These are phyloP conservation scores for Panzeria rudis DNA, from an alignment of 2,888 invertebrate species.

Conservation along the genomic window DNA sequence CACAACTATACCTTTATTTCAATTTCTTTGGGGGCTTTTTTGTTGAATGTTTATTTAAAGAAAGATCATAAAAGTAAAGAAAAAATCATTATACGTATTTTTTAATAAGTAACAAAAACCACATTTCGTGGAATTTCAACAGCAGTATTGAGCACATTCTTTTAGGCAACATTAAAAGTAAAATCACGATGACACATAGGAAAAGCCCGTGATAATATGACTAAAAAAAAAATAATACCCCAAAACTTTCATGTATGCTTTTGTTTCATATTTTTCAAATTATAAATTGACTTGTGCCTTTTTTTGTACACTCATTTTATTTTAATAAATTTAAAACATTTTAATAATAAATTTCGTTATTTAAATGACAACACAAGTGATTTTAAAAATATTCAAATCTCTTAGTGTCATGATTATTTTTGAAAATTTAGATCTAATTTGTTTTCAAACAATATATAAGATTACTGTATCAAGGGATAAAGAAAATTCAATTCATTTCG, in stretches of 20 bases:
- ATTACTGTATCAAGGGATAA: too few relatives aligned
- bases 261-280: slow-evolving; percentile 8
- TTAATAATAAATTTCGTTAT: background rate
- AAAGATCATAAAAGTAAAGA: slow-evolving; percentile 39
- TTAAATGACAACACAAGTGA: background rate
- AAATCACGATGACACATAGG: slow-evolving; percentile 49
- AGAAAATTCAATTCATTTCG: background rate
- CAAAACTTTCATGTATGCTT: background rate
- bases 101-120: background rate
- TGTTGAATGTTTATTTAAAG: slow-evolving; percentile 46
- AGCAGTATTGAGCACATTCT: slow-evolving; percentile 32
- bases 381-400: background rate
- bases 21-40: slow-evolving; percentile 15
- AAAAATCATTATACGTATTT: background rate
- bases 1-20: background rate
- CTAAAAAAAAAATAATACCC: background rate
- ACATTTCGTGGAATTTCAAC: slow-evolving; percentile 20
- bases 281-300: background rate
- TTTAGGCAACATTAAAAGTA: background rate
- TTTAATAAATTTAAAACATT: background rate
- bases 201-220: slow-evolving; percentile 36
- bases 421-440: background rate
- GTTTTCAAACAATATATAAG: background rate
- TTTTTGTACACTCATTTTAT: background rate
- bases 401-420: background rate